Evolutionary conservation across 2,797 vertebrate species (phyloP), one percentile per base, ranked within the genome.

Genomic region (Muscicapa comitata): DNA sequence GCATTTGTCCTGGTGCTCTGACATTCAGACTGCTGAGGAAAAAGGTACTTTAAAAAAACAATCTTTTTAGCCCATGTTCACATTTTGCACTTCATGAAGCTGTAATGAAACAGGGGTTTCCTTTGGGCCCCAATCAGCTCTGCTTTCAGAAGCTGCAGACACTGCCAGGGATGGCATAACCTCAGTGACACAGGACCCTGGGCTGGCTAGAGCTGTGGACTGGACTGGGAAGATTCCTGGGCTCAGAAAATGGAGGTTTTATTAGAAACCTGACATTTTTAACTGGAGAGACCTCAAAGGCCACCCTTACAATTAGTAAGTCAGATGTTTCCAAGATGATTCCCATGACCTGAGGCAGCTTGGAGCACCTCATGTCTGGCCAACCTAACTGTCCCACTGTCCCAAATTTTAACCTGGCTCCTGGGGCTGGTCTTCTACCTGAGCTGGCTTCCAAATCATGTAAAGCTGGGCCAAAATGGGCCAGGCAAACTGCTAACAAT

Each of bases 361-460:
- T 62, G 17, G 14, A 72, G 42, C 0, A 1, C 17, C 25, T 84
- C 28, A 18, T 0, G 1, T 31, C 66, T 74, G 35, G 55, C 28
- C 11, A 25, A 75, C 19, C 38, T 26, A 75, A 80, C 5, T 47
- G 37, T 61, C 3, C 29, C 24, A 18, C 9, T 33, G 25, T 37
- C 50, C 38, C 38, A 43, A 51, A 72, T 7, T 35, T 86, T 65
- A 54, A 54, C 38, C 28, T 68, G 29, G 29, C 7, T 37, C 38
- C n/a, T 9, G 24, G 28, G 37, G 19, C n/a, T 90, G 31, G 21
- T 43, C 9, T 58, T 86, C 28, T 10, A 66, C 50, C 4, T 1
- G 3, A 47, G 6, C 15, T 68, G 45, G 19, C 19, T 86, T 61
- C 11, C 42, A 57, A 26, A 47, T 17, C 21, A 12, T 7, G 16